phyloP scores from a whole-genome alignment of 2,797 vertebrate species.

The Psittacula echo region DNA sequence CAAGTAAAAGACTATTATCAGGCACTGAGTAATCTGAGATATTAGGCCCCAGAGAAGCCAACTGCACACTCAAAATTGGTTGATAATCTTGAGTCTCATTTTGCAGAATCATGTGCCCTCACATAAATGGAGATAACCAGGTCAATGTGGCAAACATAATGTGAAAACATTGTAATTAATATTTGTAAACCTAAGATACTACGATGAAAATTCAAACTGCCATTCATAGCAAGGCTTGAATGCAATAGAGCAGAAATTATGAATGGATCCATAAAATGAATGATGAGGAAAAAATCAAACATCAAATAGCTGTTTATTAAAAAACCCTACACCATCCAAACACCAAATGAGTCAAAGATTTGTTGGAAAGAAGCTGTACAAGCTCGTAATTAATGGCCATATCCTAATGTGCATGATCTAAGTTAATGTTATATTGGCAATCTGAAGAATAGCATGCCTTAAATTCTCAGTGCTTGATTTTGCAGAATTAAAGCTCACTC shows the following conservation, averaged over 20 bases:
- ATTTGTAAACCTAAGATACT: not conserved
- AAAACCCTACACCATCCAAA: not conserved
- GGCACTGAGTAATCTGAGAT: not conserved
- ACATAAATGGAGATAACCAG: not conserved
- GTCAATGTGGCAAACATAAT: not conserved
- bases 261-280: not conserved
- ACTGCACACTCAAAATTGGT: not conserved
- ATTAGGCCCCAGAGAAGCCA: not conserved
- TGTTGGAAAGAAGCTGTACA: not conserved
- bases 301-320: conserved; percentile 1
- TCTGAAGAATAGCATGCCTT: not conserved
- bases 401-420: not conserved
- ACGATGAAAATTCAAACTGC: not conserved
- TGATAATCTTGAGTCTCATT: not conserved
- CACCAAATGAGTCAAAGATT: not conserved
- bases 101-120: not conserved
- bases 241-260: not conserved
- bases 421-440: not conserved
- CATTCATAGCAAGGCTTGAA: not conserved
- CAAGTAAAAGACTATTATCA: not conserved
- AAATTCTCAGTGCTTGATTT: not conserved
- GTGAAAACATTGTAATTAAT: not conserved
- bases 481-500: not conserved
- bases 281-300: not conserved
- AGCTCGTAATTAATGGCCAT: not conserved